These are phyloP conservation scores for Masnerella sp. DNA, from an alignment of 2,888 invertebrate species.

Conservation along the genomic window DNA sequence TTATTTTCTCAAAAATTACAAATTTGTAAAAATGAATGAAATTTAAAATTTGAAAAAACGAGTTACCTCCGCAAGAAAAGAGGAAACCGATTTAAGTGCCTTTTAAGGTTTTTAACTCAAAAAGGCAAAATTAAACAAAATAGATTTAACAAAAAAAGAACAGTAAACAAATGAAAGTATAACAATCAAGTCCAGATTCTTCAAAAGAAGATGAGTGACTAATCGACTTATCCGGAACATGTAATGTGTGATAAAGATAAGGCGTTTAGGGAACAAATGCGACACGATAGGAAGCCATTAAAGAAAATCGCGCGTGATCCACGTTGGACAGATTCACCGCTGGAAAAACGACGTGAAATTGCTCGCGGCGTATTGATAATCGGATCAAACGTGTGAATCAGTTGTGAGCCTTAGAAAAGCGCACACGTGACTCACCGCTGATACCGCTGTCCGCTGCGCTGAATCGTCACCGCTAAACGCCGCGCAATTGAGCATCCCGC, in stretches of 20 bases:
- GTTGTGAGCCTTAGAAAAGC: constrained; percentile 19
- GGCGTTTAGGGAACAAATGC: constrained; percentile 18
- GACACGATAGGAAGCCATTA: constrained; percentile 7
- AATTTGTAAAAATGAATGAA: too few relatives aligned
- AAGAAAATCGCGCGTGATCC: constrained; percentile 5
- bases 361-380: constrained; percentile 34
- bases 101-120: too few relatives aligned
- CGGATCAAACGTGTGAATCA: constrained; percentile 47
- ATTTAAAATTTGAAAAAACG: too few relatives aligned
- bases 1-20: too few relatives aligned
- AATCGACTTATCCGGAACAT: too few relatives aligned
- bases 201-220: too few relatives aligned
- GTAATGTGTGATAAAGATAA: constrained; percentile 10
- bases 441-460: constrained; percentile 19
- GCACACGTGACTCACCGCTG: constrained; percentile 23
- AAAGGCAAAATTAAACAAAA: too few relatives aligned
- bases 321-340: constrained; percentile 10
- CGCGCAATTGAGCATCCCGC: constrained; percentile 25
- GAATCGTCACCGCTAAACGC: constrained; percentile 22
- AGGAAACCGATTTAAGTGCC: too few relatives aligned
- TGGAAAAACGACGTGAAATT: constrained; percentile 31
- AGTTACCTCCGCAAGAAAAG: too few relatives aligned
- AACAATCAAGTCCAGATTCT: too few relatives aligned
- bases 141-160: too few relatives aligned
- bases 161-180: too few relatives aligned